These are phyloP conservation scores for Ichneumoninae sp. DNA, from an alignment of 2,888 invertebrate species.

Conservation along the genomic window DNA sequence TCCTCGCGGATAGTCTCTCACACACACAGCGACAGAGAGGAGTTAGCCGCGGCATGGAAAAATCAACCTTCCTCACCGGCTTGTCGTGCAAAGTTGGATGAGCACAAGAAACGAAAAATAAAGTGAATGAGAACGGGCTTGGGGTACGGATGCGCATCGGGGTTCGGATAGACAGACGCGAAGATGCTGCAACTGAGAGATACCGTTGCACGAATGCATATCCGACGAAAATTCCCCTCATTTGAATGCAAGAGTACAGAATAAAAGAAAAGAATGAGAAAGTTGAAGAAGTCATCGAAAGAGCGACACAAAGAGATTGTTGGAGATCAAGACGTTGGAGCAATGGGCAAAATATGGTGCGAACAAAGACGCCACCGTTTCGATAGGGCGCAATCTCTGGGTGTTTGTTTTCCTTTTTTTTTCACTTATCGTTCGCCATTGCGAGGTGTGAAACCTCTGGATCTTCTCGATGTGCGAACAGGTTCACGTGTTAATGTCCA, in stretches of 20 bases:
- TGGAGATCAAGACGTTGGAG: neutral
- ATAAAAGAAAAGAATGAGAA: neutral
- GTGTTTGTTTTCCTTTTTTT: neutral
- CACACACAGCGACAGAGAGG: neutral
- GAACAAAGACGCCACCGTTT: neutral
- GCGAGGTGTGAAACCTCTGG: neutral
- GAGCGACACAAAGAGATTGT: neutral
- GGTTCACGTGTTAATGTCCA: constrained; percentile 25
- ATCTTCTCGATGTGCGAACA: neutral
- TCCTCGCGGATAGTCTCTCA: constrained; percentile 1
- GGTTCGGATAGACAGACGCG: neutral
- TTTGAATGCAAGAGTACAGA: neutral
- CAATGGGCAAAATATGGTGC: neutral
- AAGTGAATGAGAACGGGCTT: constrained; percentile 10
- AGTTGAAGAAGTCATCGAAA: neutral
- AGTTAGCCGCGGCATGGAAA: neutral
- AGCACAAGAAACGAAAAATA: constrained; percentile 23
- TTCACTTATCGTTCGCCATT: neutral
- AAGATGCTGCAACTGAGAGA: constrained; percentile 1
- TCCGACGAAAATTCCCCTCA: neutral
- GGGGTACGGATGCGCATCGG: neutral
- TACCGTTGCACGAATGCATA: neutral
- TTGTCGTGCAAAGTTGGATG: constrained; percentile 13
- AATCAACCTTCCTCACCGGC: neutral
- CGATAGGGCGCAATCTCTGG: constrained; percentile 1